Evolutionary conservation across 1,140 invertebrate genomes (phyloP), one percentile per base, ranked within the genome.

Genomic region (Eurosta solidaginis): DNA sequence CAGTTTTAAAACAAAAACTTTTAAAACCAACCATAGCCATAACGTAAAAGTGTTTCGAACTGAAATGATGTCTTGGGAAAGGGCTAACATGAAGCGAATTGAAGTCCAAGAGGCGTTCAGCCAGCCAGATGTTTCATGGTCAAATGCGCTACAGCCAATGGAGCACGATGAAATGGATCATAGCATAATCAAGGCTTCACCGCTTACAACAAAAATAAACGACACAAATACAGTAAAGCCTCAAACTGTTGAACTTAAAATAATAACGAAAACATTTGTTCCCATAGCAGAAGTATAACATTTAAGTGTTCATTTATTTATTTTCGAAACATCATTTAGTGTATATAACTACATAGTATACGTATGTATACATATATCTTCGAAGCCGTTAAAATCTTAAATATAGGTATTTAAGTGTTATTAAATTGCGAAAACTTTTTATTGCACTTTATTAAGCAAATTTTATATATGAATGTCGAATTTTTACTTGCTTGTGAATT

Each of bases 201-300:
- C 12, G 20, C 9, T 4, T 12, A 25, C 17, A 59, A 17, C 14
- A 3, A 9, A 68, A 6, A 2, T 14, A 7, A 68, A 68, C 6
- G 59, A 68, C 4, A 17, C 40, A 2, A 68, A 7, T 33, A 22
- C 59, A 17, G n/a, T 2, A 40, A 68, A 68, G 7, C 59, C 59
- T 2, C 59, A 84, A 82, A 79, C 84, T 10, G 81, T 86, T 78
- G 81, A 84, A 22, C 78, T 86, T 68, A 86, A 84, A 82, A 86
- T 86, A 22, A 79, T 86, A 74, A 86, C 83, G 25, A 82, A 74
- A 77, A 84, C 82, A n/a, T 76, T 86, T 76, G 74, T 84, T 29
- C 82, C 83, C 1, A 22, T 40, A 17, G 7, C 68, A 40, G 59
- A 68, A 68, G 6, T 33, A 9, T 22, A 22, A 40, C 20, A 68